phyloP scores from a whole-genome alignment of 2,113 vertebrate species.

The Gymnobelideus leadbeateri region DNA sequence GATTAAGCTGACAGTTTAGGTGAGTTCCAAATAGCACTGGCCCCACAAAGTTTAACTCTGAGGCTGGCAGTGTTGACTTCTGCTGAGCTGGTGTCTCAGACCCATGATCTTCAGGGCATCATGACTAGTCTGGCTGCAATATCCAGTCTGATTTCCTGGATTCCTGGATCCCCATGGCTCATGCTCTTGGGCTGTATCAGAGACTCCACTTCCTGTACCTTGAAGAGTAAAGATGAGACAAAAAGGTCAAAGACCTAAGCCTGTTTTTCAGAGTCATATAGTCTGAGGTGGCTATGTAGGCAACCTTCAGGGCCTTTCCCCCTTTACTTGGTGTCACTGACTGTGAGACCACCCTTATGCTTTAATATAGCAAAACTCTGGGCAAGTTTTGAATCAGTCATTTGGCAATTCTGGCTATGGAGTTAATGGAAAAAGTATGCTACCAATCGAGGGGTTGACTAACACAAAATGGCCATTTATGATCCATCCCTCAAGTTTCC shows the following conservation, averaged over 20 bases:
- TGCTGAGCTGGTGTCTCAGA: background rate
- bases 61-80: background rate
- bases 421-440: no score
- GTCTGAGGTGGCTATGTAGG: background rate
- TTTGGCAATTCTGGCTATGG: background rate
- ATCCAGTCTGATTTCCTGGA: background rate
- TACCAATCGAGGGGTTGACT: no score
- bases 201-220: background rate
- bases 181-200: background rate
- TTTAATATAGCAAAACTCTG: background rate
- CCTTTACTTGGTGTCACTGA: background rate
- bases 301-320: background rate
- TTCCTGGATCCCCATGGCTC: background rate
- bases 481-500: no score
- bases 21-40: background rate
- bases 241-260: background rate
- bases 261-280: background rate
- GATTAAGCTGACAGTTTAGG: background rate
- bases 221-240: background rate
- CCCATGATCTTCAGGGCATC: background rate
- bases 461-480: no score
- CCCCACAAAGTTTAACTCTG: background rate
- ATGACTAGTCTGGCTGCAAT: background rate
- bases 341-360: background rate
- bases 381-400: background rate